A percentile compares a stretch with the other conserved stretches of the same genome.
Evolutionary conservation across 37 sponge, comb jelly and placozoan genomes (phyloP).

Genomic region (Ianthella basta): DNA sequence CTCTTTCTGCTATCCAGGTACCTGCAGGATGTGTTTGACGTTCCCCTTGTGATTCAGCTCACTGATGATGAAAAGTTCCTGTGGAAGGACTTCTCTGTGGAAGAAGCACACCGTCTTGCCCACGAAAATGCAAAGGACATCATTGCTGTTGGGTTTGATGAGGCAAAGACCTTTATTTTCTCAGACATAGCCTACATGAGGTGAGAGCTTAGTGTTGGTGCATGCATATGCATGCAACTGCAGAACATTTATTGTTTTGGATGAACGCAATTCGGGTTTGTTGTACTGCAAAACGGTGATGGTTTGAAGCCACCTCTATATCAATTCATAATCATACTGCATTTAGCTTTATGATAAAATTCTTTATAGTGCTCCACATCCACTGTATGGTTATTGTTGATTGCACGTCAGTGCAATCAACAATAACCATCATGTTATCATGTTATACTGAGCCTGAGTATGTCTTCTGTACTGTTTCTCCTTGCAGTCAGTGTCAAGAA

Average conservation of each 20-base stretch:
- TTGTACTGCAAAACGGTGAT: too few relatives aligned
- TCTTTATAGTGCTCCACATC: too few relatives aligned
- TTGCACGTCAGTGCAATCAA: too few relatives aligned
- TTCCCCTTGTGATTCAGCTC: conserved; percentile 97
- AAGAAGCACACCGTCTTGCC: conserved; percentile 92
- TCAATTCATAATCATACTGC: too few relatives aligned
- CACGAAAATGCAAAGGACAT: conserved; percentile 98
- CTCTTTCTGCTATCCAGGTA: conserved; percentile 57
- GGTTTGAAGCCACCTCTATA: too few relatives aligned
- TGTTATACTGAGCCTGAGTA: neutral
- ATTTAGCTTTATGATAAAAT: too few relatives aligned
- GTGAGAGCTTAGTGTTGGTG: conserved; percentile 30
- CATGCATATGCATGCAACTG: too few relatives aligned
- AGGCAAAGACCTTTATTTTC: conserved; percentile 98
- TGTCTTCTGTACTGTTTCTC: neutral
- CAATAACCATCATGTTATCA: neutral
- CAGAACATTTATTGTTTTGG: too few relatives aligned
- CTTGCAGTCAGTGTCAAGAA: conserved; percentile 47
- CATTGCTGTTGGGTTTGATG: conserved; percentile 97
- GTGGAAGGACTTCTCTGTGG: conserved; percentile 93
- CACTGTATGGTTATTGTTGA: too few relatives aligned
- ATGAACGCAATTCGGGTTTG: too few relatives aligned
- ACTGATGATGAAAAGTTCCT: conserved; percentile 99
- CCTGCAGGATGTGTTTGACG: conserved; percentile 99
- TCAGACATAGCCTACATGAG: conserved; percentile 95